phyloP scores from a whole-genome alignment of 2,113 vertebrate genomes.

The Zosterops japonicus region DNA sequence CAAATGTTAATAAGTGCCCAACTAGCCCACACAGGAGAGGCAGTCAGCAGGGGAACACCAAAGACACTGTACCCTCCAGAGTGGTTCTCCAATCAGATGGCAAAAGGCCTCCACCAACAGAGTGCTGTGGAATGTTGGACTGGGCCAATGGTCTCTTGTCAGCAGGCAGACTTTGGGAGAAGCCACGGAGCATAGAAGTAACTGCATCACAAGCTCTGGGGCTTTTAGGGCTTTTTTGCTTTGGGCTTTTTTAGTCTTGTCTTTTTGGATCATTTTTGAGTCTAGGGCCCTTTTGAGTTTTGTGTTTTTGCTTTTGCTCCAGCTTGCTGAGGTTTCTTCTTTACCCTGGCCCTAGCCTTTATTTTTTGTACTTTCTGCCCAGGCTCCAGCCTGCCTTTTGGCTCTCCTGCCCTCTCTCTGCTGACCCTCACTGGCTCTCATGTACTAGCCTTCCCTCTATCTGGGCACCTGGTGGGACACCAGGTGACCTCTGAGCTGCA shows the following conservation, averaged over 20 bases:
- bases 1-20: too few relatives aligned
- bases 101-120: not conserved
- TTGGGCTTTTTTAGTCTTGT: not conserved
- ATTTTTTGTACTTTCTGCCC: not conserved
- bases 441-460: too few relatives aligned
- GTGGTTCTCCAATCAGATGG: not conserved
- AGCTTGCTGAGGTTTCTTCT: not conserved
- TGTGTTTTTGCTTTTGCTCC: not conserved
- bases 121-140: not conserved
- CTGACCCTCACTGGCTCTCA: not conserved
- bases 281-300: not conserved
- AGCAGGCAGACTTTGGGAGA: not conserved
- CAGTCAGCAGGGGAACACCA: not conserved
- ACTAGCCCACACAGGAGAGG: not conserved
- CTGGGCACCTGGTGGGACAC: not conserved
- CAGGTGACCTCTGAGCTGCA: not conserved
- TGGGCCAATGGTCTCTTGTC: not conserved
- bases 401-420: not conserved
- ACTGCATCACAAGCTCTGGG: not conserved
- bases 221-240: not conserved
- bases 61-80: not conserved
- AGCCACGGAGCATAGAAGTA: not conserved
- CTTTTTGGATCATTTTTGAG: not conserved
- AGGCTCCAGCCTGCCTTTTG: not conserved
- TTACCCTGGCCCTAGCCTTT: not conserved